Conservation (phyloP, 2,113 vertebrate species). For the Scalopus aquaticus region DNA sequence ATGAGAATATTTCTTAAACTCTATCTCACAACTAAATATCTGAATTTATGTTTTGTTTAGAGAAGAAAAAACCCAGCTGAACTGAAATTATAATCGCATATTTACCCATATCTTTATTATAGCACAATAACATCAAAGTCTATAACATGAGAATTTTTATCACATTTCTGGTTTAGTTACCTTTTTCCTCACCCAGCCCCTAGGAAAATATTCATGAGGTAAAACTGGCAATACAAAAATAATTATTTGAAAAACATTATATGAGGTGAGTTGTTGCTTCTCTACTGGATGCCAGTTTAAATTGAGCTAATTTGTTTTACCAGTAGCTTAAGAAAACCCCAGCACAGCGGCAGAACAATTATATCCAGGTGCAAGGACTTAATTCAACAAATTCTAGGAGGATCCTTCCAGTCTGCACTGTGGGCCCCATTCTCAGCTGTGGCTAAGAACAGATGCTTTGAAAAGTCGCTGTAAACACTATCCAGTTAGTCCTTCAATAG, state of each 20-base stretch:
- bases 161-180: constrained; percentile 46
- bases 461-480: constrained; percentile 85
- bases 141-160: constrained; percentile 61
- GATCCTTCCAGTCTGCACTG: constrained; percentile 90
- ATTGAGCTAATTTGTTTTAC: constrained; percentile 97
- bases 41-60: constrained; percentile 54
- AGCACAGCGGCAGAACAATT: constrained; percentile 97
- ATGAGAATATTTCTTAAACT: constrained; percentile 15
- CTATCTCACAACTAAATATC: constrained; percentile 1
- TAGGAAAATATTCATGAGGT: constrained; percentile 86
- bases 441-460: constrained; percentile 94
- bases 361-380: constrained; percentile 99
- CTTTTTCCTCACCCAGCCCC: constrained; percentile 71
- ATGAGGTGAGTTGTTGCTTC: constrained; percentile 93
- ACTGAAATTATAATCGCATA: constrained; percentile 47
- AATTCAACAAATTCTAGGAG: constrained; percentile 98
- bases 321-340: constrained; percentile 94
- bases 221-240: constrained; percentile 88
- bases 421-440: constrained; percentile 88
- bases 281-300: constrained; percentile 95
- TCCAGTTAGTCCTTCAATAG: constrained; percentile 84
- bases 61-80: constrained; percentile 6
- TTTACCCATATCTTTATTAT: constrained; percentile 53
- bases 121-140: constrained; percentile 47
- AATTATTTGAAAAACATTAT: constrained; percentile 91